phyloP scores from a whole-genome alignment of 2,888 invertebrate species.

The Catocala sponsa region DNA sequence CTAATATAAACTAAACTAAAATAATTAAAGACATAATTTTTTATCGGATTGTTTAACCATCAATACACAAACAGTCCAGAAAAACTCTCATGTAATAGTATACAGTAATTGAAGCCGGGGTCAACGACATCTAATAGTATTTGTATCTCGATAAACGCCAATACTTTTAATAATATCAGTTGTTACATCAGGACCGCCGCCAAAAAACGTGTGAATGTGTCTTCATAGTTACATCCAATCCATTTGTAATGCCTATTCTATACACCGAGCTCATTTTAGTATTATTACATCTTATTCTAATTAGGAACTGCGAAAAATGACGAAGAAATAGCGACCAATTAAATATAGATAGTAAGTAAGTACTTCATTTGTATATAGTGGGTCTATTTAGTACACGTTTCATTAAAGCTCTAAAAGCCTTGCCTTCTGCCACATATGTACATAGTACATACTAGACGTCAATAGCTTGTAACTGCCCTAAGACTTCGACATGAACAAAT shows the following conservation, averaged over 20 bases:
- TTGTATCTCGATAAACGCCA: conserved; percentile 19
- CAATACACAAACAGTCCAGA: conserved; percentile 2
- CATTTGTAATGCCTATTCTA: background rate
- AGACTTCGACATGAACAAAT: too few relatives aligned
- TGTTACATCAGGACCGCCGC: background rate
- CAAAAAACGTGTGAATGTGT: conserved; percentile 17
- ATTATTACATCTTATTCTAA: background rate
- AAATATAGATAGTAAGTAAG: too few relatives aligned
- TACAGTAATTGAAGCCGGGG: conserved; percentile 5
- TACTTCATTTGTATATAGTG: too few relatives aligned
- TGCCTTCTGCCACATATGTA: too few relatives aligned
- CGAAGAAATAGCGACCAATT: background rate
- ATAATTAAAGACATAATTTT: background rate
- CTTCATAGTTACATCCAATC: background rate
- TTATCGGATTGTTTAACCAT: background rate
- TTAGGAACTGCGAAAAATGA: background rate
- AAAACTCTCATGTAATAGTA: conserved; percentile 21
- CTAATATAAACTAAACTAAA: background rate
- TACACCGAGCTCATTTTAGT: background rate
- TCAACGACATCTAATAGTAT: conserved; percentile 13
- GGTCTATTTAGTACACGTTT: too few relatives aligned
- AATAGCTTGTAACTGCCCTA: too few relatives aligned
- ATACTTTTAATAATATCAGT: conserved; percentile 2
- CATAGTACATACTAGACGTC: too few relatives aligned
- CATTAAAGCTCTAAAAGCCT: too few relatives aligned